A percentile compares a stretch with the other conserved stretches of the same genome.
These are phyloP conservation scores for Tryphoninae sp. DNA, from an alignment of 2,888 invertebrate species.

Conservation along the genomic window DNA sequence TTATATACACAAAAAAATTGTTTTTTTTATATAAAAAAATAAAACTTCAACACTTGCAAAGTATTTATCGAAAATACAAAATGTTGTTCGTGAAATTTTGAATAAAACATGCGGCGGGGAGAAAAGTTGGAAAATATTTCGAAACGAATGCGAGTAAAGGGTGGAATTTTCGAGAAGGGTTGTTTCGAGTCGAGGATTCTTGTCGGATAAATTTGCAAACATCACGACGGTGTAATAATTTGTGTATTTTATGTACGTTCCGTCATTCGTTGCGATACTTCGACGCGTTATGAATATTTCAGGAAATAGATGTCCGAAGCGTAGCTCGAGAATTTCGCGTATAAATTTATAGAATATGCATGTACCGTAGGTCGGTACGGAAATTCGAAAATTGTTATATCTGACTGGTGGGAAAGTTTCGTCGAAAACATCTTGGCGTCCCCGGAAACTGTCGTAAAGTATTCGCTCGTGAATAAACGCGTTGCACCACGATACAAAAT, in stretches of 20 bases:
- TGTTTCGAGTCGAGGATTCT: not conserved
- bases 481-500: not conserved
- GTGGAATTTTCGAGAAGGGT: not conserved
- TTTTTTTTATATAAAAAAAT: too few species aligned
- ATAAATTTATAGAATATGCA: not conserved
- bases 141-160: too few species aligned
- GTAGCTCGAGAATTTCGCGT: slow-evolving; percentile 15
- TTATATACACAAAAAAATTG: too few species aligned
- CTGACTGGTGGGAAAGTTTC: not conserved
- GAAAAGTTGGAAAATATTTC: too few species aligned
- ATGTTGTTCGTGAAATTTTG: too few species aligned
- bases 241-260: slow-evolving; percentile 27
- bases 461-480: not conserved
- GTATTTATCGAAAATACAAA: too few species aligned
- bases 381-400: slow-evolving; percentile 5
- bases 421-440: not conserved
- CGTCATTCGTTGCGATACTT: slow-evolving; percentile 5
- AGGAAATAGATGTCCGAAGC: slow-evolving; percentile 39
- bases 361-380: not conserved
- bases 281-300: slow-evolving; percentile 30
- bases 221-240: slow-evolving; percentile 23
- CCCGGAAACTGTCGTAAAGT: not conserved
- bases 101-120: too few species aligned
- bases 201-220: slow-evolving; percentile 29
- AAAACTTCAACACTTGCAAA: too few species aligned